phyloP scores from a whole-genome alignment of 2,113 vertebrate genomes.

The Rynchops niger region DNA sequence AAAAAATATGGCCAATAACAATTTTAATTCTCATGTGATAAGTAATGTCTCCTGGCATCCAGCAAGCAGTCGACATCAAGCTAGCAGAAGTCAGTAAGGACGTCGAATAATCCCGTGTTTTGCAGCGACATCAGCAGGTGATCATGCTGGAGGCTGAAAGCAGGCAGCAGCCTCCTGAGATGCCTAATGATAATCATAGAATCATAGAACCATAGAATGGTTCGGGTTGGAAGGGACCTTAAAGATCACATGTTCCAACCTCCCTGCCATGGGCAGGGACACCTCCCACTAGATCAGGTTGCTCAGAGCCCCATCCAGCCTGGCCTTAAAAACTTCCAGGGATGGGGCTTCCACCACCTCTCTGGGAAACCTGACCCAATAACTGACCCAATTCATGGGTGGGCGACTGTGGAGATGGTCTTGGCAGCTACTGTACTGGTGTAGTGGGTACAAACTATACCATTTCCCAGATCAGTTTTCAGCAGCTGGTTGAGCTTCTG shows the following conservation, averaged over 20 bases:
- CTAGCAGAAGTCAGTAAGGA: not conserved
- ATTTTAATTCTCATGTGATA: not conserved
- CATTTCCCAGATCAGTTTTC: not conserved
- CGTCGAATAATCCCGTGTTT: not conserved
- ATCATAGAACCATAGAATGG: too few species aligned
- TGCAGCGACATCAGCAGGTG: not conserved
- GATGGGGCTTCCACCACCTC: too few species aligned
- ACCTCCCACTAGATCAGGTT: too few species aligned
- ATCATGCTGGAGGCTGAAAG: not conserved
- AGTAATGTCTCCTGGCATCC: constrained; percentile 25
- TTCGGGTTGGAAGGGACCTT: too few species aligned
- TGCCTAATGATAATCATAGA: not conserved
- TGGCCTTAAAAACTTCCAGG: too few species aligned
- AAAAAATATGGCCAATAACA: not conserved
- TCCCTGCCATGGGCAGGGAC: too few species aligned
- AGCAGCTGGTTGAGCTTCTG: not conserved
- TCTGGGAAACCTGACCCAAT: too few species aligned
- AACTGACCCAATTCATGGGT: not conserved
- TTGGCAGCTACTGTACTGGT: not conserved
- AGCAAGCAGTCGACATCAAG: not conserved
- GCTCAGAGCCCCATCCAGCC: too few species aligned
- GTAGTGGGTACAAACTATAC: not conserved
- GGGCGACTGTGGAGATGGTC: not conserved
- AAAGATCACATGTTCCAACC: too few species aligned
- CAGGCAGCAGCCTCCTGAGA: not conserved